These are phyloP conservation scores for Petrolisthes cinctipes DNA, from an alignment of 2,888 invertebrate species.

Conservation along the genomic window DNA sequence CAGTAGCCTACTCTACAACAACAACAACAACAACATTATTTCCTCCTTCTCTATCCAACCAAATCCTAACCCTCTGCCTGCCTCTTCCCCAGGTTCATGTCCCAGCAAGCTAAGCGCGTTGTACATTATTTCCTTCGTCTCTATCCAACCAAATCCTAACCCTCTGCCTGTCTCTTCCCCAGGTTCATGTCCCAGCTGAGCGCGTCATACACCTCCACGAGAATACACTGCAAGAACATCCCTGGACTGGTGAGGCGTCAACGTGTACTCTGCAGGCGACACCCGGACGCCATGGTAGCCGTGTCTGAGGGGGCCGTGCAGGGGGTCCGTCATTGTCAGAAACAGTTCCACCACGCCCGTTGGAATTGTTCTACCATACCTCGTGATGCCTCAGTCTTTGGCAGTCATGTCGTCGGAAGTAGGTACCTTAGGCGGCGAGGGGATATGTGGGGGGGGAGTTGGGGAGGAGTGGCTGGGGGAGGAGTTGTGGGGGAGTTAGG, in stretches of 20 bases:
- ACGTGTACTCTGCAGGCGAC: conserved; percentile 44
- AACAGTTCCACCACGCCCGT: conserved; percentile 55
- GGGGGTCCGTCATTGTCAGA: conserved; percentile 59
- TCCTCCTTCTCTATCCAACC: not conserved
- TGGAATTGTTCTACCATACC: conserved; percentile 62
- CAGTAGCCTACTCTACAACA: too few relatives aligned
- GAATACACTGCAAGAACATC: conserved; percentile 56
- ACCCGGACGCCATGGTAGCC: conserved; percentile 60
- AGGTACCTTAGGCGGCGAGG: conserved; percentile 12
- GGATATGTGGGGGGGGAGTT: not conserved
- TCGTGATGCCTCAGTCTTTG: conserved; percentile 55
- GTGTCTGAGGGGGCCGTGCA: conserved; percentile 57
- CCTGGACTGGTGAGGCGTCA: conserved; percentile 58
- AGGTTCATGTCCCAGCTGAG: conserved; percentile 60
- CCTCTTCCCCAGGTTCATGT: conserved; percentile 49
- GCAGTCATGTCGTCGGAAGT: conserved; percentile 57
- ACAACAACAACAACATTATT: too few relatives aligned
- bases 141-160: not conserved
- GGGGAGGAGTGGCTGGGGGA: not conserved
- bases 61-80: not conserved
- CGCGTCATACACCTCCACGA: conserved; percentile 47
- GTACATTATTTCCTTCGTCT: conserved; percentile 5
- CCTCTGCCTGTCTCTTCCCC: conserved; percentile 9
- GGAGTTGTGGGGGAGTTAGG: not conserved
- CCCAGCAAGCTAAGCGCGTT: conserved; percentile 45